A percentile compares a stretch with the other conserved stretches of the same genome.
phyloP scores from a whole-genome alignment of 2,888 invertebrate species.

The Harmothoe impar region DNA sequence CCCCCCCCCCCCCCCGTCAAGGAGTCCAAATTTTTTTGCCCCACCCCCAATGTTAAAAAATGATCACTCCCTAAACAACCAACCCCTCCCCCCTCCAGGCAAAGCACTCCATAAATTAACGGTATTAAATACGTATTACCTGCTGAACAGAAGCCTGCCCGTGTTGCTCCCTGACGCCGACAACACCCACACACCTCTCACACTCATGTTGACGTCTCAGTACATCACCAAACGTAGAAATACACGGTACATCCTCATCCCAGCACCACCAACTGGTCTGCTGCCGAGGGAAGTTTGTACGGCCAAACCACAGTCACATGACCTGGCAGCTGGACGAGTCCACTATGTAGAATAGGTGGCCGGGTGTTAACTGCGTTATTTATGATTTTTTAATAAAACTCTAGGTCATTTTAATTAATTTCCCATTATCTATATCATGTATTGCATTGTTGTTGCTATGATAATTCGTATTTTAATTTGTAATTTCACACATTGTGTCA shows the following conservation, averaged over 20 bases:
- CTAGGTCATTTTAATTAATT: too few species aligned
- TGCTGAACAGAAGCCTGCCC: slow-evolving; percentile 27
- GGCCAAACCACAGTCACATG: slow-evolving; percentile 20
- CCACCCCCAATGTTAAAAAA: too few species aligned
- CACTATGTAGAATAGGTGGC: neutral
- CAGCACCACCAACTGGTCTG: neutral
- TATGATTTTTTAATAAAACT: too few species aligned
- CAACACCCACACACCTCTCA: slow-evolving; percentile 24
- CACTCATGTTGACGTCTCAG: neutral
- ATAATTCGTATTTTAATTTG: too few species aligned
- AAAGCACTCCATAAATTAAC: too few species aligned
- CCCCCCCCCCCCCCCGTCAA: neutral
- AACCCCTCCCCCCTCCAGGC: too few species aligned
- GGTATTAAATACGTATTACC: too few species aligned
- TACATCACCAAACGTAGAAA: neutral
- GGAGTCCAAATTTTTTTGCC: neutral
- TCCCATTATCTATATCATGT: too few species aligned
- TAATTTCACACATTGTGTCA: too few species aligned
- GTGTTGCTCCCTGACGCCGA: neutral
- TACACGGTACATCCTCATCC: neutral
- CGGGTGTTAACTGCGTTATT: too few species aligned
- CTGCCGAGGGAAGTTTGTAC: neutral
- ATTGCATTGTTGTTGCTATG: too few species aligned
- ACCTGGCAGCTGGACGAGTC: neutral
- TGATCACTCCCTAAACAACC: too few species aligned